These are phyloP conservation scores for Conus canariensis DNA, from an alignment of 2,888 invertebrate genomes.

Conservation along the genomic window DNA sequence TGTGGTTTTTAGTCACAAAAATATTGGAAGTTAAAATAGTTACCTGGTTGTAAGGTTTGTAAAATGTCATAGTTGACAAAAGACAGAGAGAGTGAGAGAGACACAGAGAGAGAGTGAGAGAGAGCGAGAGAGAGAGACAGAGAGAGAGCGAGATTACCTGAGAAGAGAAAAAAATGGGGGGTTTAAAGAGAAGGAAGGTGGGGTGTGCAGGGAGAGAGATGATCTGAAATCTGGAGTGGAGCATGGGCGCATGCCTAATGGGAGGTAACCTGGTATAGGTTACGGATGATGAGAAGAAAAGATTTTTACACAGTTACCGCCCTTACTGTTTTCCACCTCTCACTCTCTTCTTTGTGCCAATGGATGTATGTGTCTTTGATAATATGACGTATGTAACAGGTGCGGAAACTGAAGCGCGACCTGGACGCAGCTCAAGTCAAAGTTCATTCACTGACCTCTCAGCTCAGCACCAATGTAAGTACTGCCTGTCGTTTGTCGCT, in stretches of 20 bases:
- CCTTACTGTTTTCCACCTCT: background rate
- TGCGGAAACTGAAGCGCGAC: slow-evolving; percentile 94
- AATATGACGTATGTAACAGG: slow-evolving; percentile 76
- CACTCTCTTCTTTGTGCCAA: background rate
- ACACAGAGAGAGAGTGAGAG: no score
- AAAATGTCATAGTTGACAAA: no score
- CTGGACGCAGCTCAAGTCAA: slow-evolving; percentile 96
- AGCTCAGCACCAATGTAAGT: slow-evolving; percentile 96
- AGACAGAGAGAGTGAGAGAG: background rate
- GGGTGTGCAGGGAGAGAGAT: no score
- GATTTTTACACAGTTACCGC: background rate
- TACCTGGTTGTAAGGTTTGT: no score
- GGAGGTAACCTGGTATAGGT: no score
- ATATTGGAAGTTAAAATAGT: no score
- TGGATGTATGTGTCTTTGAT: background rate
- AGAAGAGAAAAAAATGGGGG: background rate
- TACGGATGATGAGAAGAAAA: no score
- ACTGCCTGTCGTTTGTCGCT: background rate
- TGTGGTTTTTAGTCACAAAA: no score
- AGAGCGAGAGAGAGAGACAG: no score
- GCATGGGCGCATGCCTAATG: no score
- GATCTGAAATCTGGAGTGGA: no score
- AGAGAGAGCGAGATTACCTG: background rate
- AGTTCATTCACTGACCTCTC: slow-evolving; percentile 95
- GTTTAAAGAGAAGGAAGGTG: background rate